Evolutionary conservation across 92 coral and sea anemone genomes (phyloP), one percentile per base, ranked within the genome.

Genomic region (Pocillopora meandrina): DNA sequence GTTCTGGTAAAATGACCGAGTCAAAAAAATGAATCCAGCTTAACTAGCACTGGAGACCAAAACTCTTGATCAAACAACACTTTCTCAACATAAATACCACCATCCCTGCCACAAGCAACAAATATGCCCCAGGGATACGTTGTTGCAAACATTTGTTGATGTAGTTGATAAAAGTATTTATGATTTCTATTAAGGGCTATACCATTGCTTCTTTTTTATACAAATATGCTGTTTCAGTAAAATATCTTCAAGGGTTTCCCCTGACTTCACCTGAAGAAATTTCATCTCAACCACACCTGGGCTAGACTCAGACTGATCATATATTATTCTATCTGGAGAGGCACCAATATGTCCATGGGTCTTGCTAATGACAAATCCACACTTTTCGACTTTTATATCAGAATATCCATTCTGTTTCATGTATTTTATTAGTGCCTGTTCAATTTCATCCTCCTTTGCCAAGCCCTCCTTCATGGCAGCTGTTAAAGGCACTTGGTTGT

Each of bases 391-490:
- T 23, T 23, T 23, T 23, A 23, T 23, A 23, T 23, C 26, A 23
- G 26, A 23, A 23, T 63, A 31, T 7, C 85, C 68, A 13, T 86
- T 55, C 20, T 58, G 42, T 31, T 69, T 58, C 86, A 87, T 80
- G 63, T 80, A 69, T 21, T 76, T 60, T 20, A 86, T 12, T 69
- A 60, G 71, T 72, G 76, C 76, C 21, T 72, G 76, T 72, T 72
- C 85, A 70, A 86, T 86, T 71, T 79, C 85, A 4, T 49, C 74
- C 63, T 80, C 81, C 79, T 79, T 79, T 34, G 57, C 73, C 47
- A 86, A 74, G n/a, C 85, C 89, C 56, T 79, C 80, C 69, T 26
- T 70, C 89, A 86, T 79, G 76, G 85, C 79, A 86, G 73, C 76
- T 80, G 90, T 85, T 75, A 76, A 82, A 69, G 78, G 61, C 36